Evolutionary conservation across 2,888 invertebrate species (phyloP).

Genomic region (Ochropleura leucogaster): DNA sequence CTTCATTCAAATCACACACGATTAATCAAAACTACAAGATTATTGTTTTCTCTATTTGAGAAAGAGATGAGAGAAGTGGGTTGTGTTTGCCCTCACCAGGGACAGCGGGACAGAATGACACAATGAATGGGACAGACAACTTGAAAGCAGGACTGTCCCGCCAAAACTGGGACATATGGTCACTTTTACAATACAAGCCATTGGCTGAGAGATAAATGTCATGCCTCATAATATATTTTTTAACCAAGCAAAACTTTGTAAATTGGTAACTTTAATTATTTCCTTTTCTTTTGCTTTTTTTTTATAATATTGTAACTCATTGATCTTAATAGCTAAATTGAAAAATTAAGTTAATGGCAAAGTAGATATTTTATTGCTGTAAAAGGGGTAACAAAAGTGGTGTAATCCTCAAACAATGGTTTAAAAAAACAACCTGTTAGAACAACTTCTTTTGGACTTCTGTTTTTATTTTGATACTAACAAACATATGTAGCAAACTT

Average conservation of each 20-base stretch:
- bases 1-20: too few species aligned
- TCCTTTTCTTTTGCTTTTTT: not conserved
- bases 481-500: not conserved
- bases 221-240: not conserved
- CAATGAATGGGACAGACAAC: too few species aligned
- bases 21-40: too few species aligned
- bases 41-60: too few species aligned
- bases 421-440: not conserved
- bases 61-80: too few species aligned
- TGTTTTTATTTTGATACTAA: not conserved
- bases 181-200: too few species aligned
- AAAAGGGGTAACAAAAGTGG: not conserved
- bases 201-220: not conserved
- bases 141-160: too few species aligned
- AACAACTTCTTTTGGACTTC: not conserved
- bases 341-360: not conserved
- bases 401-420: not conserved
- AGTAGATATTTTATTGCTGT: not conserved
- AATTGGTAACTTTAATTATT: not conserved
- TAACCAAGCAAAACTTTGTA: not conserved
- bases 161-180: too few species aligned
- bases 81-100: too few species aligned
- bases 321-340: not conserved
- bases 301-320: too few species aligned
- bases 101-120: too few species aligned